A percentile compares a stretch with the other conserved stretches of the same genome.
These are phyloP conservation scores for Cyphomyrus plagiostoma DNA, from an alignment of 2,113 vertebrate species.

Conservation along the genomic window DNA sequence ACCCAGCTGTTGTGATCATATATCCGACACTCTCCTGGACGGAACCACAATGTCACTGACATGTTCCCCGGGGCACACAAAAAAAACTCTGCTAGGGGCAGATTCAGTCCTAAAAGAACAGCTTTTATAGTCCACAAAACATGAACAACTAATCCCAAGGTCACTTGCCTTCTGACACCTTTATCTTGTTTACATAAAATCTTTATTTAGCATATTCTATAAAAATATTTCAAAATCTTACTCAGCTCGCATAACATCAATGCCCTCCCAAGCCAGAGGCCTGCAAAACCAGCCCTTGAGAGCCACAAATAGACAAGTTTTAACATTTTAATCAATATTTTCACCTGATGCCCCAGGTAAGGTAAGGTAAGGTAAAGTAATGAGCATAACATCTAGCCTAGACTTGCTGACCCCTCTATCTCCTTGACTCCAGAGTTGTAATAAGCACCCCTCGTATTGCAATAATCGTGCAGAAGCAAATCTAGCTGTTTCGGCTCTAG, in stretches of 20 bases:
- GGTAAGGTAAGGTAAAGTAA: neutral
- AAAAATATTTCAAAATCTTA: neutral
- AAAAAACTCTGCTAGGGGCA: neutral
- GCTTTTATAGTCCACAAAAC: neutral
- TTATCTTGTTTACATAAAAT: slow-evolving; percentile 7
- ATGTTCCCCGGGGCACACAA: neutral
- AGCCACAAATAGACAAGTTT: neutral
- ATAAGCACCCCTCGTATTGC: neutral
- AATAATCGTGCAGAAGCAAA: neutral
- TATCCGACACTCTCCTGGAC: neutral
- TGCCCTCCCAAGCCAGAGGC: neutral
- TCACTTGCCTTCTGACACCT: neutral
- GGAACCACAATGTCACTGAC: neutral
- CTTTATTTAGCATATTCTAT: neutral
- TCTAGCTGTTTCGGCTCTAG: neutral
- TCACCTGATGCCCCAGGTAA: neutral
- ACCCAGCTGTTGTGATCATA: neutral
- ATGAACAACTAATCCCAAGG: slow-evolving; percentile 3
- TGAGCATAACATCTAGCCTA: no score
- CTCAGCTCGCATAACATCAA: neutral
- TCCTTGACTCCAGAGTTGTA: neutral
- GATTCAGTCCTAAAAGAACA: neutral
- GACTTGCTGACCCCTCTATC: neutral
- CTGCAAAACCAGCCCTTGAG: neutral
- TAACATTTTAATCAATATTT: neutral